Evolutionary conservation across 2,113 vertebrate genomes (phyloP), one percentile per base, ranked within the genome.

Genomic region (Hyaena hyaena): DNA sequence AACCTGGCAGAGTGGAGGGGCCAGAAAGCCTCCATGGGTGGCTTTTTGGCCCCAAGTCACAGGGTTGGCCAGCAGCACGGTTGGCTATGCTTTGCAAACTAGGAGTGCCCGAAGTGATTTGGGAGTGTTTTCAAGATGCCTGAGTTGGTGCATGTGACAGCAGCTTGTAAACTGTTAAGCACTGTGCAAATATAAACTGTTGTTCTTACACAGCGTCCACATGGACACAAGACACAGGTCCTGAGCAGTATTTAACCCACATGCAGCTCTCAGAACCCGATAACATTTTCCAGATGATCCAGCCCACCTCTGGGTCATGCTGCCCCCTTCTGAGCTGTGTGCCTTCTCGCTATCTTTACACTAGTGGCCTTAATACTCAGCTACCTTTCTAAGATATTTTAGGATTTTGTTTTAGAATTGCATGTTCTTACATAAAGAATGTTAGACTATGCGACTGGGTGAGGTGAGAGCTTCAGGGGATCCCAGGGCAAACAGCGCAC

Each of bases 111-210:
- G 2, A 68, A 66, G 66, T 71, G 50, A 69, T n/a, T 69, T 80
- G 69, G 77, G 65, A 83, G 17, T 74, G 35, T 65, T 92, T 95
- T 92, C 58, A 91, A 55, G 83, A 73, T 77, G 79, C 39, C 63
- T 12, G 35, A 77, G 71, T 88, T 65, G 33, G 24, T 19, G 14
- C 26, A 14, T 4, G 61, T 90, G 90, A 80, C 35, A 48, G 45
- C 39, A 68, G 35, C 61, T 79, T 86, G 45, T 82, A 68, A 79
- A 92, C 73, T 68, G 39, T 71, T 80, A 50, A 92, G 63, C 43
- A 16, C 76, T 45, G 12, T 55, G 12, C 58, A 84, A 82, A 84
- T 24, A 45, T 28, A 61, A 73, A 31, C 58, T 19, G 11, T 28
- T 85, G 35, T 77, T 84, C 65, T 61, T 50, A 2, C 10, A 15